Base-by-base conservation (phyloP, 2,113 vertebrate genomes). In the Hydrolagus affinis region DNA sequence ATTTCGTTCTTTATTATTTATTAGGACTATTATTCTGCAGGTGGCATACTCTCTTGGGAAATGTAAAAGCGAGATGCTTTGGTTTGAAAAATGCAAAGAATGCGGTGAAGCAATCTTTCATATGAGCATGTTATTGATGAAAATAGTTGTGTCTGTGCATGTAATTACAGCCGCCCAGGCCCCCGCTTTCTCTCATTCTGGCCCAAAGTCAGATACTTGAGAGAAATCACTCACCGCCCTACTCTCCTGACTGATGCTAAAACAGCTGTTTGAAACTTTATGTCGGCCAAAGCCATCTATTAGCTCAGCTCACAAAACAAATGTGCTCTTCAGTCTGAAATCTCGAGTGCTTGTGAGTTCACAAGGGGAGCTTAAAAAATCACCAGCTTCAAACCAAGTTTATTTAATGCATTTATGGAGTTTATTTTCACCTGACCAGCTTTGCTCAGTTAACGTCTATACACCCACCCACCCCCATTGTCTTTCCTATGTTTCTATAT, bases 231-330 rank as follows among this genome's bases (percentile, higher is more conserved):
- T 75, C 25, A 62, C 25, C 28, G 19, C 10, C 44, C 44, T 44
- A 1, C 44, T 44, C 25, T 15, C 78, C 30, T 83, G 78, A 62
- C 78, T 66, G 62, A 66, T 66, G 25, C 62, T 83, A 12, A 66
- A 17, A 28, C 78, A 83, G 78, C 78, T 83, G 78, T 66, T 83
- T 44, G 62, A 62, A 12, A 15, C 28, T 17, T 62, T 19, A 83
- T 9, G 28, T 56, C 30, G 32, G 60, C 78, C 30, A 28, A 60
- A 83, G 15, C 66, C 60, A 66, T 83, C 78, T 83, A 30, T 83
- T 62, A 83, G 66, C 78, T 66, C 25, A 64, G 19, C 28, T 68
- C 10, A 15, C 23, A 66, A 83, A 32, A 83, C 44, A 44, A 28
- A 32, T 59, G 75, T 28, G 32, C 60, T 62, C 28, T 68, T 83